phyloP scores from a whole-genome alignment of 1,140 invertebrate genomes.

The Drosophila pseudoananassae region DNA sequence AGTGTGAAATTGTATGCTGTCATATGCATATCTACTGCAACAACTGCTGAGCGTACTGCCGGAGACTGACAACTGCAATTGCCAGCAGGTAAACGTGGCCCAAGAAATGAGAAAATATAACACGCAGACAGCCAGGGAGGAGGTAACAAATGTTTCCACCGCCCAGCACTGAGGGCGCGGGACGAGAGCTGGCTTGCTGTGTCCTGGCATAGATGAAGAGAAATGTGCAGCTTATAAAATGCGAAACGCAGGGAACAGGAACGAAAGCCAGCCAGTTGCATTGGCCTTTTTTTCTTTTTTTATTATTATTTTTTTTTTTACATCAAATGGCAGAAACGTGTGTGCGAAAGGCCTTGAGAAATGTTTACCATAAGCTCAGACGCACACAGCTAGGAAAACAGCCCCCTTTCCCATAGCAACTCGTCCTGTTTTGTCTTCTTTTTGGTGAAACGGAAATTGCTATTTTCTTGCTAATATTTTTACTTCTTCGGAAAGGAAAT shows the following conservation, averaged over 20 bases:
- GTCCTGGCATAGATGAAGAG: slow-evolving; percentile 56
- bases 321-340: slow-evolving; percentile 13
- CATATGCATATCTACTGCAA: slow-evolving; percentile 40
- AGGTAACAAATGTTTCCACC: slow-evolving; percentile 61
- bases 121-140: slow-evolving; percentile 60
- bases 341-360: slow-evolving; percentile 49
- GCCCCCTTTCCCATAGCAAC: slow-evolving; percentile 1
- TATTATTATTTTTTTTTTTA: slow-evolving; percentile 3
- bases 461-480: slow-evolving; percentile 58
- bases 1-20: slow-evolving; percentile 27
- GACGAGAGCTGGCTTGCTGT: neutral
- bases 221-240: slow-evolving; percentile 82
- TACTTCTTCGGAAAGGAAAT: slow-evolving; percentile 63
- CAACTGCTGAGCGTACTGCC: slow-evolving; percentile 4
- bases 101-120: slow-evolving; percentile 81
- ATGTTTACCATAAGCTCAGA: slow-evolving; percentile 38
- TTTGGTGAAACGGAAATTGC: slow-evolving; percentile 71
- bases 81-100: slow-evolving; percentile 69
- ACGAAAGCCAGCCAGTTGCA: slow-evolving; percentile 20
- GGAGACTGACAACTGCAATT: slow-evolving; percentile 61
- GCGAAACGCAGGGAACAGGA: slow-evolving; percentile 49
- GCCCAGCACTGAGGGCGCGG: slow-evolving; percentile 4
- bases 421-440: slow-evolving; percentile 14
- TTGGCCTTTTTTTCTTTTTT: neutral
- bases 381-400: slow-evolving; percentile 9